phyloP scores from a whole-genome alignment of 2,113 vertebrate genomes.

The Phyllostomus hastatus region DNA sequence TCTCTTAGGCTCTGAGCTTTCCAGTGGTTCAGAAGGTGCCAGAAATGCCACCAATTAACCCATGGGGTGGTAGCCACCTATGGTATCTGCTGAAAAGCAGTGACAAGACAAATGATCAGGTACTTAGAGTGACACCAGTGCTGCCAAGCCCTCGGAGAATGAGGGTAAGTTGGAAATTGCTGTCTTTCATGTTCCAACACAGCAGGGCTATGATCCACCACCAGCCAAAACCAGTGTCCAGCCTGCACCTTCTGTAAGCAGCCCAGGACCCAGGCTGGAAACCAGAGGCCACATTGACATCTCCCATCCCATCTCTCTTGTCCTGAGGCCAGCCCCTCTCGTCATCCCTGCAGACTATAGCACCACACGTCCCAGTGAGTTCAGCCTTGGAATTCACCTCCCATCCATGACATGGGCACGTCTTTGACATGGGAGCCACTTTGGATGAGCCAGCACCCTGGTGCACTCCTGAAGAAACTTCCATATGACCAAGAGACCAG shows the following conservation, averaged over 20 bases:
- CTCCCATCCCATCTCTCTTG: background rate
- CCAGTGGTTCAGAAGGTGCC: background rate
- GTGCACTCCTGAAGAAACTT: too few relatives aligned
- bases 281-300: background rate
- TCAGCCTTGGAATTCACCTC: background rate
- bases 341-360: background rate
- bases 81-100: background rate
- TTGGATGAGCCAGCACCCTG: background rate
- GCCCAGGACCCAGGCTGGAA: background rate
- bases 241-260: background rate
- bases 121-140: background rate
- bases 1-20: background rate
- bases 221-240: background rate
- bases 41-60: background rate
- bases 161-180: background rate
- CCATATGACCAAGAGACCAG: background rate
- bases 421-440: background rate
- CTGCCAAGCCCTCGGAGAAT: background rate
- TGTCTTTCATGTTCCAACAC: background rate
- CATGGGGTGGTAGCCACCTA: background rate
- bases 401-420: background rate
- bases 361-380: background rate
- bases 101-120: background rate
- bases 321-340: background rate
- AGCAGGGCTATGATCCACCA: background rate